Evolutionary conservation across 2,888 invertebrate genomes (phyloP), one percentile per base, ranked within the genome.

Genomic region (Acanthoscelides obtectus): DNA sequence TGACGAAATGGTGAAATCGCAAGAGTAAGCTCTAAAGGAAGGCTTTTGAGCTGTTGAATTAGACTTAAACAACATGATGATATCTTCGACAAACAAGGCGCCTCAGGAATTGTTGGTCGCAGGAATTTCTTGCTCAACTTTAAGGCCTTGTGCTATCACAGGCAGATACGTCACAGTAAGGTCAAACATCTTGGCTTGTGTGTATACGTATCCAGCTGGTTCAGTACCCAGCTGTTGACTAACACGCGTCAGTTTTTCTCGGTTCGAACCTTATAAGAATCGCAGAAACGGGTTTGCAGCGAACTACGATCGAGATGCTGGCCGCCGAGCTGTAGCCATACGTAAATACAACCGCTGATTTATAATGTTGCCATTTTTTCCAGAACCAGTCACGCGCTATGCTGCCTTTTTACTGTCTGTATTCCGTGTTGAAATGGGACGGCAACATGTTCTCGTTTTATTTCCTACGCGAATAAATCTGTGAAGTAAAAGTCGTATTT

Each of bases 351-450:
- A 45, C 73, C 71, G 71, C 75, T 78, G 79, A 79, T 80, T 79
- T 79, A 78, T 79, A 73, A 76, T 75, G 77, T 77, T 78, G 77
- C 72, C 76, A 75, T 78, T 79, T 79, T 78, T 73, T 45, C 17
- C 71, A 77, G 77, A 79, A 79, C 80, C 78, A 77, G 80, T 80
- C 79, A 79, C 79, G 79, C 72, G 70, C 75, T 64, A 20, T 22
- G 12, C 5, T 45, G 67, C 22, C 27, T 69, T 45, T 69, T 69
- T 71, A n/a, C 65, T n/a, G 22, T 69, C 20, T 21, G 22, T 22
- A 8, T 27, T 20, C 45, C 25, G 25, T 12, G 68, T 21, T 25
- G 25, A n/a, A n/a, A n/a, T n/a, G n/a, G n/a, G n/a, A n/a, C n/a
- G n/a, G n/a, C n/a, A n/a, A n/a, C n/a, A n/a, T n/a, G n/a, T n/a